phyloP scores from a whole-genome alignment of 2,888 invertebrate species.

The Lasioglossum calceatum region DNA sequence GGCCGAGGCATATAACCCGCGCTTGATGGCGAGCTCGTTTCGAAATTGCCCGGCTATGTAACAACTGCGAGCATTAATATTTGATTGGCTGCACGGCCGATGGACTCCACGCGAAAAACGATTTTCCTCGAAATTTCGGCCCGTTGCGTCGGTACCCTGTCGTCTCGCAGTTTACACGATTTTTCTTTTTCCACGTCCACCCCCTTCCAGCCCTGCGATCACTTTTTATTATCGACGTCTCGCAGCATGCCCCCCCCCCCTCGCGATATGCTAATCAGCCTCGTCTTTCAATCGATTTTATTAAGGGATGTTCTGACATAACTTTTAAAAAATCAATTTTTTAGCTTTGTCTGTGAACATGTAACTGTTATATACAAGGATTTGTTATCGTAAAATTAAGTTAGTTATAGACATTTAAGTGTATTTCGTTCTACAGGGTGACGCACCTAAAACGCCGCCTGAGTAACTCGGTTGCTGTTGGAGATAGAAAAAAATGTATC shows the following conservation, averaged over 20 bases:
- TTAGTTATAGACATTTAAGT: no score
- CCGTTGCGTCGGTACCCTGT: slow-evolving; percentile 16
- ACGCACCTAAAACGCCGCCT: no score
- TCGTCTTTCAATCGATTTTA: slow-evolving; percentile 20
- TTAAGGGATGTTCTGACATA: slow-evolving; percentile 1
- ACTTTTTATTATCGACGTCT: neutral
- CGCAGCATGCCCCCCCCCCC: neutral
- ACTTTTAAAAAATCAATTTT: neutral
- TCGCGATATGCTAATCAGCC: slow-evolving; percentile 12
- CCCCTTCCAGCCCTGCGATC: neutral
- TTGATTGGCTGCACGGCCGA: slow-evolving; percentile 65
- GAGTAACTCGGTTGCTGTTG: no score
- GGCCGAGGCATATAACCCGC: slow-evolving; percentile 70
- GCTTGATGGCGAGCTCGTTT: slow-evolving; percentile 69
- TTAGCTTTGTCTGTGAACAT: neutral
- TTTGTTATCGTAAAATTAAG: no score
- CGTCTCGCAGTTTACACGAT: slow-evolving; percentile 26
- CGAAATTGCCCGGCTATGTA: slow-evolving; percentile 70
- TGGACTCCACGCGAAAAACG: slow-evolving; percentile 39
- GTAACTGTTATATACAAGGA: neutral
- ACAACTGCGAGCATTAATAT: slow-evolving; percentile 75
- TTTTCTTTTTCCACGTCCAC: neutral
- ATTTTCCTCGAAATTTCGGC: slow-evolving; percentile 40
- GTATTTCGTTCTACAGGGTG: no score
- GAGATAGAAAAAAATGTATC: no score